phyloP scores from a whole-genome alignment of 2,113 vertebrate genomes.

The Chloroceryle aenea region DNA sequence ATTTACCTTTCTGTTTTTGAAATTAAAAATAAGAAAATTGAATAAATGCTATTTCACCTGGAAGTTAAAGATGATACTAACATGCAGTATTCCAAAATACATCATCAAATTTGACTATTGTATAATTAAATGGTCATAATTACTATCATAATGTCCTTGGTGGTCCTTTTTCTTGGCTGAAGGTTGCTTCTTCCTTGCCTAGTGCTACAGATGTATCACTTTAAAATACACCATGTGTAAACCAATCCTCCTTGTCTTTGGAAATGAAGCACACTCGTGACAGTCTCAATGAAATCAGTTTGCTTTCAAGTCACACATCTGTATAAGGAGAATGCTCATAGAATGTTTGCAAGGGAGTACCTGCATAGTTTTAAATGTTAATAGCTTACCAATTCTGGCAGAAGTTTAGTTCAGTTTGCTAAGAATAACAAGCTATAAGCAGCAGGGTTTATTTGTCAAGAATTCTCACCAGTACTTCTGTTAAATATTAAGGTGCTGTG shows the following conservation, averaged over 20 bases:
- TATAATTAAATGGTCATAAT: background rate
- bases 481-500: background rate
- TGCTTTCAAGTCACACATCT: background rate
- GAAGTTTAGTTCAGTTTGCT: background rate
- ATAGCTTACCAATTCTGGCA: background rate
- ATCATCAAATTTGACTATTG: background rate
- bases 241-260: background rate
- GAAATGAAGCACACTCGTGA: background rate
- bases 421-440: background rate
- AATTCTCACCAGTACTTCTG: background rate
- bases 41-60: background rate
- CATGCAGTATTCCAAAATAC: background rate
- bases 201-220: background rate
- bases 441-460: background rate
- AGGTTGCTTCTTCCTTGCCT: background rate
- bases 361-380: background rate
- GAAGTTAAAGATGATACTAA: background rate
- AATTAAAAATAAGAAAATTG: background rate
- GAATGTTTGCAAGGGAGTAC: background rate
- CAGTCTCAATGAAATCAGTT: background rate
- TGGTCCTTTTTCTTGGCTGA: background rate
- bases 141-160: background rate
- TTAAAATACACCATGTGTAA: rapidly evolving
- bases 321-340: background rate
- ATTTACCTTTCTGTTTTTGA: background rate